Evolutionary conservation across 2,888 invertebrate species (phyloP).

Genomic region (Clostera curtula): DNA sequence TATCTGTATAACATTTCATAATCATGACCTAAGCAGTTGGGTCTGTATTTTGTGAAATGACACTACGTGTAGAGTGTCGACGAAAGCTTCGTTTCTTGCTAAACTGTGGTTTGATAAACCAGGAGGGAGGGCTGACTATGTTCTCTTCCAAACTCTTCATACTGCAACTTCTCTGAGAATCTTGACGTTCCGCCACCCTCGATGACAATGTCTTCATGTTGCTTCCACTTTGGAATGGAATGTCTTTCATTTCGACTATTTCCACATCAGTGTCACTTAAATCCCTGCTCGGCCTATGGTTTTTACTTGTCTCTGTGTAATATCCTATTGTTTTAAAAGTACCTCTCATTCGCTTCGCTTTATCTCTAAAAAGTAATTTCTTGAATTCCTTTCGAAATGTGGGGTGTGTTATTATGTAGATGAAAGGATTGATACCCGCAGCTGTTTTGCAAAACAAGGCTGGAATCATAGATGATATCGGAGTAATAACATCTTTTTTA

Average conservation of each 20-base stretch:
- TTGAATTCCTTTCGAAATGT: conserved; percentile 79
- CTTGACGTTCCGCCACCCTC: conserved; percentile 42
- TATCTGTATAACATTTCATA: too few species aligned
- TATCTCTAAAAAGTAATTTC: conserved; percentile 54
- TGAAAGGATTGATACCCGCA: conserved; percentile 86
- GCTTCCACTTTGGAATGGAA: conserved; percentile 43
- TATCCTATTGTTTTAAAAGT: conserved; percentile 53
- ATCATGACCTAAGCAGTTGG: conserved; percentile 19
- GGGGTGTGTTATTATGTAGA: conserved; percentile 87
- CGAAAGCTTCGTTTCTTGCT: conserved; percentile 63
- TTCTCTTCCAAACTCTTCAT: conserved; percentile 56
- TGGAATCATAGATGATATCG: conserved; percentile 83
- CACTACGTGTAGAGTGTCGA: conserved; percentile 49
- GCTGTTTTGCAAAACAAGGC: conserved; percentile 88
- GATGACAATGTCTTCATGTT: conserved; percentile 49
- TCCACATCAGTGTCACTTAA: conserved; percentile 68
- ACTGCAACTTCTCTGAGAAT: conserved; percentile 48
- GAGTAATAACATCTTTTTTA: conserved; percentile 77
- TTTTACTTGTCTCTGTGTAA: conserved; percentile 40
- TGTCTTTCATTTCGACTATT: conserved; percentile 70
- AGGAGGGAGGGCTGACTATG: conserved; percentile 62
- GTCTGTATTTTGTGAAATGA: conserved; percentile 34
- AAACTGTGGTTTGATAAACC: conserved; percentile 72
- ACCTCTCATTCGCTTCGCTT: conserved; percentile 51
- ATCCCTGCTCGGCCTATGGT: conserved; percentile 53